Conservation (phyloP, 2,113 vertebrate genomes). For the Antennarius striatus region DNA sequence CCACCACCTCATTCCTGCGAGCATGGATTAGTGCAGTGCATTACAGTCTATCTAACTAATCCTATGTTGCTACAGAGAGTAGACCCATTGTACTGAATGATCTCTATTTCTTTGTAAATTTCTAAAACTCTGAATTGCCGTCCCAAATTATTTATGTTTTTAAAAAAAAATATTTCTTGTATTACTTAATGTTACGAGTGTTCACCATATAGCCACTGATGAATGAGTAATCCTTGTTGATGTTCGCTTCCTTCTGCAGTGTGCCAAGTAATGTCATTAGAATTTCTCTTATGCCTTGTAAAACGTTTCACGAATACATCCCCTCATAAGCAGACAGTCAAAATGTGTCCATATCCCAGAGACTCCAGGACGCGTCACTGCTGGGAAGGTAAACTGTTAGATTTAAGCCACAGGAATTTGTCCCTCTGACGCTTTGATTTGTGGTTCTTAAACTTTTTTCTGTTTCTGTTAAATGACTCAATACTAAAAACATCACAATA, state of each 20-base stretch:
- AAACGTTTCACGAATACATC: conserved; percentile 46
- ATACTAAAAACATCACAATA: too few relatives aligned
- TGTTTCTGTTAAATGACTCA: background rate
- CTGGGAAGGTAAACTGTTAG: conserved; percentile 3
- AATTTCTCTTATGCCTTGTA: conserved; percentile 33
- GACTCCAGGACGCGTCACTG: background rate
- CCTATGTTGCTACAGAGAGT: too few relatives aligned
- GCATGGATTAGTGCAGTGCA: conserved; percentile 21
- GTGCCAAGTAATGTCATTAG: conserved; percentile 49
- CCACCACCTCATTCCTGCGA: background rate
- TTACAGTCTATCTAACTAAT: too few relatives aligned
- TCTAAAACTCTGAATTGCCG: background rate
- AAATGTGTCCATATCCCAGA: conserved; percentile 38
- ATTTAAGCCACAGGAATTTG: background rate
- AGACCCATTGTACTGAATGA: too few relatives aligned
- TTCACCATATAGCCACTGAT: background rate
- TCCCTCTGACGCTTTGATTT: conserved; percentile 2
- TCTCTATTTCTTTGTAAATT: background rate
- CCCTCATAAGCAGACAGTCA: conserved; percentile 44
- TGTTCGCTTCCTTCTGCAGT: conserved; percentile 13
- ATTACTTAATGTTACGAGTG: background rate
- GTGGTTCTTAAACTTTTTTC: background rate
- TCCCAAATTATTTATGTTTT: background rate
- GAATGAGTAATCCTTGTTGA: conserved; percentile 34
- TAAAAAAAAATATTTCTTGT: background rate